A percentile compares a stretch with the other conserved stretches of the same genome.
Evolutionary conservation across 2,113 vertebrate species (phyloP).

Genomic region (Ascaphus truei): DNA sequence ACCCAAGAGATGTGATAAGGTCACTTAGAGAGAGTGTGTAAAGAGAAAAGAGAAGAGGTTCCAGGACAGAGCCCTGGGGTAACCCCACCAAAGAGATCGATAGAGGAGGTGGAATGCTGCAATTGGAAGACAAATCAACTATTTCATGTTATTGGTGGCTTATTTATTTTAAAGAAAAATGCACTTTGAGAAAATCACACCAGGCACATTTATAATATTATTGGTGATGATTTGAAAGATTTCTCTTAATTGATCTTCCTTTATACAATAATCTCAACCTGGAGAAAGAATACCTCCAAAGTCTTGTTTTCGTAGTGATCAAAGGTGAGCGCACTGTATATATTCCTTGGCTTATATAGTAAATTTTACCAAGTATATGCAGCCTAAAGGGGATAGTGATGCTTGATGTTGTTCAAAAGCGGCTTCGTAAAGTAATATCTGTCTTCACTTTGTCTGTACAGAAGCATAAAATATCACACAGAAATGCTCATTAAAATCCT

Average conservation of each 20-base stretch:
- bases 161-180: not conserved
- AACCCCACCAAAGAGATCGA: too few relatives aligned
- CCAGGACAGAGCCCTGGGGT: too few relatives aligned
- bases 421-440: slow-evolving; percentile 7
- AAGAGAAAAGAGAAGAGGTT: too few relatives aligned
- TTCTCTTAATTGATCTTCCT: not conserved
- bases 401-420: not conserved
- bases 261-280: not conserved
- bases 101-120: too few relatives aligned
- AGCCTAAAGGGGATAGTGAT: not conserved
- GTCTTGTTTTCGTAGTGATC: not conserved
- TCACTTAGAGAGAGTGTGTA: too few relatives aligned
- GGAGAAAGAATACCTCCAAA: not conserved
- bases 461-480: not conserved
- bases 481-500: slow-evolving; percentile 1
- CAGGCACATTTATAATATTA: not conserved
- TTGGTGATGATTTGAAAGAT: not conserved
- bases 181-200: too few relatives aligned
- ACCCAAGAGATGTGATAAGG: too few relatives aligned
- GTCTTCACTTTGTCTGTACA: not conserved
- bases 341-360: not conserved
- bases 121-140: not conserved
- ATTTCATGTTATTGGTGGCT: not conserved
- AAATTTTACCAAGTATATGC: not conserved
- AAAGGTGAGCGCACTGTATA: not conserved